These are phyloP conservation scores for Campylomormyrus tamandua DNA, from an alignment of 2,113 vertebrate species.

Conservation along the genomic window DNA sequence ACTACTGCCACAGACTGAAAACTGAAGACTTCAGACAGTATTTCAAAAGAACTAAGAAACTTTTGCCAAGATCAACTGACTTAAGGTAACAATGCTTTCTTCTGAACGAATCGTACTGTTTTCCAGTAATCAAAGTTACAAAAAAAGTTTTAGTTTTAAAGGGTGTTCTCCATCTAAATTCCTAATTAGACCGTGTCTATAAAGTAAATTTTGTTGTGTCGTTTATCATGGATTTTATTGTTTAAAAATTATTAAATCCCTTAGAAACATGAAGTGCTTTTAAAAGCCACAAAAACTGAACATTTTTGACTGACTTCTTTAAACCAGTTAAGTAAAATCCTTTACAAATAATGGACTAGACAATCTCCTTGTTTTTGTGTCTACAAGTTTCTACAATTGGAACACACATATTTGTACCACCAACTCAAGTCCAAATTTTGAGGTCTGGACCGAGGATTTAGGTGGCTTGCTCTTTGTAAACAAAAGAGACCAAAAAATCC, in stretches of 20 bases:
- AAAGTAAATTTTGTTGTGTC: neutral
- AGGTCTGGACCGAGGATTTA: slow-evolving; percentile 68
- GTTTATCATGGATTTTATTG: neutral
- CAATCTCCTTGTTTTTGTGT: neutral
- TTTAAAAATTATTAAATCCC: neutral
- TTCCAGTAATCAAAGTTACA: neutral
- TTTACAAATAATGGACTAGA: neutral
- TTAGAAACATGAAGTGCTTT: neutral
- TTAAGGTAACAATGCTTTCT: slow-evolving; percentile 65
- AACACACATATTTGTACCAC: slow-evolving; percentile 60
- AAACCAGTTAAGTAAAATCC: neutral
- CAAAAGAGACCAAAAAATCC: slow-evolving; percentile 68
- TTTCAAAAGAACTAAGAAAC: slow-evolving; percentile 71
- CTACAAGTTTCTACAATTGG: slow-evolving; percentile 79
- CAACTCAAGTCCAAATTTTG: slow-evolving; percentile 70
- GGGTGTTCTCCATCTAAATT: neutral
- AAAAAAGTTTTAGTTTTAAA: neutral
- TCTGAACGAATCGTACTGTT: slow-evolving; percentile 29
- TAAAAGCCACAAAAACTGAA: neutral
- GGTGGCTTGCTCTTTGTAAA: slow-evolving; percentile 73
- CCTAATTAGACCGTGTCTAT: neutral
- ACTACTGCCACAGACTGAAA: slow-evolving; percentile 76
- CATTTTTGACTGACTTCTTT: neutral
- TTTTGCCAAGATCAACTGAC: slow-evolving; percentile 70
- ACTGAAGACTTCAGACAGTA: slow-evolving; percentile 73